A percentile compares a stretch with the other conserved stretches of the same genome.
Conservation (phyloP, 2,888 invertebrate genomes). For the Sphaerophoria taeniata region DNA sequence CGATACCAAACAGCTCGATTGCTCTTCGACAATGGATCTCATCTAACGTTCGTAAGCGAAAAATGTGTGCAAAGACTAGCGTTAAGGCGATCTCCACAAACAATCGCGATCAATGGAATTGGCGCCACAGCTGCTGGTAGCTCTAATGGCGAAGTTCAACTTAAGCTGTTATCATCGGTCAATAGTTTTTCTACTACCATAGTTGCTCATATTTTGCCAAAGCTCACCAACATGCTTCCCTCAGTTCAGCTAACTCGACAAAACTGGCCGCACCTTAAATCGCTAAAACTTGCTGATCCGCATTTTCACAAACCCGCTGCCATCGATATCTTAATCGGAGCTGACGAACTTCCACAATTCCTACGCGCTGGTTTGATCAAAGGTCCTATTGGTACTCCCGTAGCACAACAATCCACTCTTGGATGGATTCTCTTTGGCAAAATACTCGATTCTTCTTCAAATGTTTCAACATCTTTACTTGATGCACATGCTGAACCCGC, state of each 20-base stretch:
- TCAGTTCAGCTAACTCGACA: conserved; percentile 7
- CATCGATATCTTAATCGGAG: conserved; percentile 46
- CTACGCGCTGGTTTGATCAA: conserved; percentile 27
- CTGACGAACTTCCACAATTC: conserved; percentile 49
- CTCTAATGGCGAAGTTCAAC: conserved; percentile 33
- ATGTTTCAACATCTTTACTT: no score
- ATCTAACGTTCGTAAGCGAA: conserved; percentile 56
- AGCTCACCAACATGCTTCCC: conserved; percentile 58
- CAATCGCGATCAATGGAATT: conserved; percentile 41
- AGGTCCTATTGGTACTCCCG: conserved; percentile 28
- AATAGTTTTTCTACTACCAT: conserved; percentile 22
- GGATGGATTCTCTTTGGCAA: no score
- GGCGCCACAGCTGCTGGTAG: conserved; percentile 34
- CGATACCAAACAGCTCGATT: conserved; percentile 23
- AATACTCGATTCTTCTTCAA: no score
- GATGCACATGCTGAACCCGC: no score
- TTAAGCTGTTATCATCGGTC: conserved; percentile 13
- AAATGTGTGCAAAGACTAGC: conserved; percentile 54
- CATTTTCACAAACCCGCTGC: conserved; percentile 35
- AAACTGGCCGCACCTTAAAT: conserved; percentile 39
- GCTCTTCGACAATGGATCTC: conserved; percentile 47
- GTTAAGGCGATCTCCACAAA: conserved; percentile 30
- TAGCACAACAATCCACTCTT: no score
- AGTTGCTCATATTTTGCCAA: conserved; percentile 40
- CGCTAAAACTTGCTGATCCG: conserved; percentile 55